Evolutionary conservation across 2,888 invertebrate species (phyloP).

Genomic region (Euplexia lucipara): DNA sequence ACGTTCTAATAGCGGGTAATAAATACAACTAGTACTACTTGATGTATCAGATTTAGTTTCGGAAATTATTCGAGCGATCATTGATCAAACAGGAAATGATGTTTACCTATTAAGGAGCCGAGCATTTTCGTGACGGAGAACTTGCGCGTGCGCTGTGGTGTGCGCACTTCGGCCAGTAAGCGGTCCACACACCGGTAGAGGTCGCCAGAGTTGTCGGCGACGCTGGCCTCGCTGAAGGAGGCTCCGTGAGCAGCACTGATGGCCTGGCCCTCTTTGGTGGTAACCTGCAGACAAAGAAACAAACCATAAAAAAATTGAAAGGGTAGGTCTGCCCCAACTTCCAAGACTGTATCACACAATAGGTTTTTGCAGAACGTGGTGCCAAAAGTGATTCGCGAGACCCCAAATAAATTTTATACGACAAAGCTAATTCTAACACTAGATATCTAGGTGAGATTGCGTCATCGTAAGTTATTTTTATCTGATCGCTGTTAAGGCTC

Average conservation of each 20-base stretch:
- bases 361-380: slow-evolving; percentile 6
- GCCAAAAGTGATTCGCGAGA: neutral
- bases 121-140: slow-evolving; percentile 96
- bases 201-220: slow-evolving; percentile 94
- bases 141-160: slow-evolving; percentile 92
- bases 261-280: slow-evolving; percentile 93
- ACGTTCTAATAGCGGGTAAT: neutral
- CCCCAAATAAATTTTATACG: neutral
- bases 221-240: slow-evolving; percentile 95
- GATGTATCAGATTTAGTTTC: neutral
- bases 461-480: slow-evolving; percentile 36
- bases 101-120: slow-evolving; percentile 93
- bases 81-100: slow-evolving; percentile 16
- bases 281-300: slow-evolving; percentile 88
- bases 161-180: slow-evolving; percentile 92
- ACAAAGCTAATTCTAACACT: neutral
- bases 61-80: neutral
- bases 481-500: slow-evolving; percentile 21
- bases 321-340: neutral
- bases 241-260: slow-evolving; percentile 93
- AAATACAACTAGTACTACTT: too few species aligned
- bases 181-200: slow-evolving; percentile 94
- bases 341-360: neutral
- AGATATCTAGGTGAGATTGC: slow-evolving; percentile 17
- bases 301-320: neutral